phyloP scores from a whole-genome alignment of 1,140 invertebrate species.

The Polypedilum pembai region DNA sequence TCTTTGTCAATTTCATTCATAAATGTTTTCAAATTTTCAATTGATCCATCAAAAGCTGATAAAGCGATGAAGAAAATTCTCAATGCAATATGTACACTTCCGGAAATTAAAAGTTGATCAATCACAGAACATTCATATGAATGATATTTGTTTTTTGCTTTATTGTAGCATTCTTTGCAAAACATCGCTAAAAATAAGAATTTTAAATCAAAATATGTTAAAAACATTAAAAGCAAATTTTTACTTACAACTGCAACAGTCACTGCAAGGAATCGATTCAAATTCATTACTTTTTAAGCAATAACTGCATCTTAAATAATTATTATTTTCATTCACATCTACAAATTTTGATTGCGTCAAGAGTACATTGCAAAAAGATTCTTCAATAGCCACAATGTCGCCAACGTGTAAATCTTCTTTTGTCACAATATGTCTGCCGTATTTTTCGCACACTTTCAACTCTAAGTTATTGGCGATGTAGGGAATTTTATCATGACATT shows the following conservation, averaged over 20 bases:
- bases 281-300: conserved; percentile 59
- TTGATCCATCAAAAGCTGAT: not conserved
- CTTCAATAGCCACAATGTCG: conserved; percentile 69
- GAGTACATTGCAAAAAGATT: conserved; percentile 64
- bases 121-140: conserved; percentile 66
- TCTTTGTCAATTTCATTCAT: conserved; percentile 5
- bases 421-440: conserved; percentile 59
- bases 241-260: conserved; percentile 42
- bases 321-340: conserved; percentile 46
- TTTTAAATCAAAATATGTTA: not conserved
- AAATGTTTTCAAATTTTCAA: not conserved
- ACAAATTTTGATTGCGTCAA: conserved; percentile 43
- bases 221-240: not conserved
- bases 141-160: conserved; percentile 58
- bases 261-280: conserved; percentile 57
- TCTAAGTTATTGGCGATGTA: conserved; percentile 53
- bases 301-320: conserved; percentile 60
- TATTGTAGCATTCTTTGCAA: conserved; percentile 59
- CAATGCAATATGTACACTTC: not conserved
- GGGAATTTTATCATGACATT: conserved; percentile 46
- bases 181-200: conserved; percentile 51
- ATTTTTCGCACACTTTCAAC: conserved; percentile 48
- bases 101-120: not conserved
- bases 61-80: not conserved
- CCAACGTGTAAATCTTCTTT: conserved; percentile 59